Conservation (phyloP, 2,113 vertebrate genomes). For the Rhabdomys dilectus region DNA sequence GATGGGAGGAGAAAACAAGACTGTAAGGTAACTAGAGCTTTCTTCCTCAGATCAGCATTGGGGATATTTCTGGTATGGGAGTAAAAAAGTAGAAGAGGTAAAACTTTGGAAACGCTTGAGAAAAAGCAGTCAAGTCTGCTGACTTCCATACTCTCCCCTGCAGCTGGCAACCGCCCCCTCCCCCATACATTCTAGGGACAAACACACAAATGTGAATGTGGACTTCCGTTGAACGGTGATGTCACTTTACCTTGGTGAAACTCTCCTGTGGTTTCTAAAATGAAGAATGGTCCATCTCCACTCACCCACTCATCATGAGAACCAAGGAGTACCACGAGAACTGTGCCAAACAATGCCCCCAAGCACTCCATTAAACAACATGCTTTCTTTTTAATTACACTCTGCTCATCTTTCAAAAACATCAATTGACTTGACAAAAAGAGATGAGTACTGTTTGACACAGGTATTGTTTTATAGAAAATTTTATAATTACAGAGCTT, state of each 20-base stretch:
- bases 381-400: neutral
- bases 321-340: neutral
- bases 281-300: neutral
- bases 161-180: neutral
- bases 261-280: conserved; percentile 21
- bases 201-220: neutral
- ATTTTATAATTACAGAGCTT: neutral
- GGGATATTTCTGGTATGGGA: neutral
- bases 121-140: neutral
- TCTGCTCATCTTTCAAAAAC: neutral
- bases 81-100: conserved; percentile 33
- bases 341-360: neutral
- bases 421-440: neutral
- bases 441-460: neutral
- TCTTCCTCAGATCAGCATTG: neutral
- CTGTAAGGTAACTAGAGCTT: neutral
- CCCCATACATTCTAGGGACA: neutral
- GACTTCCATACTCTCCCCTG: neutral
- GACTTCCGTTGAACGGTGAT: neutral
- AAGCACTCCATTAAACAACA: neutral
- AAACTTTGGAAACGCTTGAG: conserved; percentile 40
- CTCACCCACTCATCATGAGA: neutral
- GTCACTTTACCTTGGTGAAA: neutral
- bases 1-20: neutral
- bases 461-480: neutral